These are phyloP conservation scores for Stenopsyche tienmushanensis DNA, from an alignment of 1,140 invertebrate genomes.

Conservation along the genomic window DNA sequence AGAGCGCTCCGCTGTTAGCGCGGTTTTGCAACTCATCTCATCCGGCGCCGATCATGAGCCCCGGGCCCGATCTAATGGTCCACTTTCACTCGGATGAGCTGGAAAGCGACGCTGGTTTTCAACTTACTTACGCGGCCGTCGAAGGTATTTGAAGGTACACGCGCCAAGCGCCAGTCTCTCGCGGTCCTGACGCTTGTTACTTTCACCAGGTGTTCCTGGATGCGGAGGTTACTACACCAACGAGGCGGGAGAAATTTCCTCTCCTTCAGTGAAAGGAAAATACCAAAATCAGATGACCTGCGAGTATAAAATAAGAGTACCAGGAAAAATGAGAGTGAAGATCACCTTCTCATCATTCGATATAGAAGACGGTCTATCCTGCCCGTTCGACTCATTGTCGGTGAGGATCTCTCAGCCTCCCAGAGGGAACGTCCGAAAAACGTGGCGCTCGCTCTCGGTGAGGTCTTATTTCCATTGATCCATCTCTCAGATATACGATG, in stretches of 20 bases:
- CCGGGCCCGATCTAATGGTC: slow-evolving; percentile 62
- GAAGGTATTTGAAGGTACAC: slow-evolving; percentile 64
- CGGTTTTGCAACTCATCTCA: slow-evolving; percentile 71
- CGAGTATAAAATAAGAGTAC: slow-evolving; percentile 74
- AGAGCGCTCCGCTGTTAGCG: slow-evolving; percentile 55
- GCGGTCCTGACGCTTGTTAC: no score
- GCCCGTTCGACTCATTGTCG: slow-evolving; percentile 67
- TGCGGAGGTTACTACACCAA: slow-evolving; percentile 78
- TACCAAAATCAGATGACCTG: slow-evolving; percentile 68
- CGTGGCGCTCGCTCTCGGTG: no score
- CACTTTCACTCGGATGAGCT: slow-evolving; percentile 78
- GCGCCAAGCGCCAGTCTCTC: no score
- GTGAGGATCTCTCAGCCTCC: no score
- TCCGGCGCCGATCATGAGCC: slow-evolving; percentile 69
- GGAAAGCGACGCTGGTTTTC: slow-evolving; percentile 70
- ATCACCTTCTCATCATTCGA: slow-evolving; percentile 67
- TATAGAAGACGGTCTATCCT: slow-evolving; percentile 60
- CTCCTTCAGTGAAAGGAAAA: slow-evolving; percentile 61
- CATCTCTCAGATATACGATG: slow-evolving; percentile 76
- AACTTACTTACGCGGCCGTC: slow-evolving; percentile 70
- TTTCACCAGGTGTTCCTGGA: slow-evolving; percentile 65
- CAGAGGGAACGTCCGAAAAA: no score
- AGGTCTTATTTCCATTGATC: no score
- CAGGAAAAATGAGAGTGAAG: slow-evolving; percentile 60
- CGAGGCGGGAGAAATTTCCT: slow-evolving; percentile 63